These are phyloP conservation scores for Scaptomyza graminum DNA, from an alignment of 1,140 invertebrate species.

Conservation along the genomic window DNA sequence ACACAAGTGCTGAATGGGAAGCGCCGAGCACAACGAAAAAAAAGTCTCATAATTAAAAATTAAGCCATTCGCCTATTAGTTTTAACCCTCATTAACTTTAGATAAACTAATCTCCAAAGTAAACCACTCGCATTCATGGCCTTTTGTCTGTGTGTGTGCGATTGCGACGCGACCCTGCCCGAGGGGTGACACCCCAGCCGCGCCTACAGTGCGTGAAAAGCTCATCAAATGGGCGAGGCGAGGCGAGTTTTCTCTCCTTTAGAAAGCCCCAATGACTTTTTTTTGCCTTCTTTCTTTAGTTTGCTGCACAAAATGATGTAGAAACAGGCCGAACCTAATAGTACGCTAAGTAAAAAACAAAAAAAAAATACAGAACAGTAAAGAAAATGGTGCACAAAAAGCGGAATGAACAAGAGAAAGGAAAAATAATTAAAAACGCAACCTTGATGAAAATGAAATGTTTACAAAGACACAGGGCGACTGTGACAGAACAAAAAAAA, in stretches of 20 bases:
- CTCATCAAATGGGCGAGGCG: slow-evolving; percentile 64
- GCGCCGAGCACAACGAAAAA: slow-evolving; percentile 37
- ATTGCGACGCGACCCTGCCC: slow-evolving; percentile 63
- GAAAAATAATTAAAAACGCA: slow-evolving; percentile 83
- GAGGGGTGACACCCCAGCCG: slow-evolving; percentile 46
- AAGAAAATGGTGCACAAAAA: slow-evolving; percentile 23
- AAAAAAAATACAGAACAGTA: slow-evolving; percentile 5
- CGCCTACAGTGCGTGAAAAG: slow-evolving; percentile 80
- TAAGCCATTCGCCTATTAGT: slow-evolving; percentile 82
- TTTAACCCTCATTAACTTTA: slow-evolving; percentile 83
- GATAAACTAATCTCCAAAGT: slow-evolving; percentile 83
- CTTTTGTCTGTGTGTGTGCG: slow-evolving; percentile 31
- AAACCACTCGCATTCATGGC: slow-evolving; percentile 76
- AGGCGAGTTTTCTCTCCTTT: slow-evolving; percentile 23
- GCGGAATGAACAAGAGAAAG: slow-evolving; percentile 65
- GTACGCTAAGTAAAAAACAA: slow-evolving; percentile 61
- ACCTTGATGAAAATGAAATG: slow-evolving; percentile 83
- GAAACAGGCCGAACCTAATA: slow-evolving; percentile 73
- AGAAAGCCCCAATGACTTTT: slow-evolving; percentile 35
- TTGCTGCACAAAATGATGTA: slow-evolving; percentile 73
- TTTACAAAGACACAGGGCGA: slow-evolving; percentile 72
- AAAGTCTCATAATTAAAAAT: slow-evolving; percentile 81
- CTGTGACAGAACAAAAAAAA: slow-evolving; percentile 58
- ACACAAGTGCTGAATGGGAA: no score
- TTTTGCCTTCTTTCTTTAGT: slow-evolving; percentile 24